Conservation (phyloP, 1,140 invertebrate species). For the Zeugodacus cucurbitae region DNA sequence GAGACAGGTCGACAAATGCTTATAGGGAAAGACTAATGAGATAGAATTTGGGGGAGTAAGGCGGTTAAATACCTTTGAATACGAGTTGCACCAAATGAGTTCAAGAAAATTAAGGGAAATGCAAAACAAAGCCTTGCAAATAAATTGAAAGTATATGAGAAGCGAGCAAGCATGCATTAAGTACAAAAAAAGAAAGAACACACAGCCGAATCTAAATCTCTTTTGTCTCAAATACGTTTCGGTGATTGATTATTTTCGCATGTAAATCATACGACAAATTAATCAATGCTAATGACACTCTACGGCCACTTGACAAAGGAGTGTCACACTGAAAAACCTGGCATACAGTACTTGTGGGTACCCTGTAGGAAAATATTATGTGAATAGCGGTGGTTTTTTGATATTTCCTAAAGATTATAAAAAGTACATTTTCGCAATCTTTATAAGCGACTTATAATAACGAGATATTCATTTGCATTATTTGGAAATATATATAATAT, state of each 20-base stretch:
- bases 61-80: not conserved
- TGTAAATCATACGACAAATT: constrained; percentile 64
- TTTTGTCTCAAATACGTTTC: constrained; percentile 44
- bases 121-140: not conserved
- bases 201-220: not conserved
- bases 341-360: not conserved
- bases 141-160: not conserved
- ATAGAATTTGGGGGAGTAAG: not conserved
- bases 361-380: not conserved
- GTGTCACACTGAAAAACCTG: not conserved
- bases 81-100: not conserved
- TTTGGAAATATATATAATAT: no score
- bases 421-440: no score
- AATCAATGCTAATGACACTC: constrained; percentile 65
- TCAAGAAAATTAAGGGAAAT: not conserved
- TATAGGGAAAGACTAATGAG: not conserved
- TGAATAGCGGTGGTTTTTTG: no score
- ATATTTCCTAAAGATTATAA: no score
- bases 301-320: not conserved
- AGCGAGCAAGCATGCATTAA: no score
- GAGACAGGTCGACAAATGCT: not conserved
- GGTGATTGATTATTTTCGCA: constrained; percentile 65
- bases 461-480: no score
- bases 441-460: no score
- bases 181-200: not conserved